A percentile compares a stretch with the other conserved stretches of the same genome.
Evolutionary conservation across 2,888 invertebrate species (phyloP).

Genomic region (Blera fallax): DNA sequence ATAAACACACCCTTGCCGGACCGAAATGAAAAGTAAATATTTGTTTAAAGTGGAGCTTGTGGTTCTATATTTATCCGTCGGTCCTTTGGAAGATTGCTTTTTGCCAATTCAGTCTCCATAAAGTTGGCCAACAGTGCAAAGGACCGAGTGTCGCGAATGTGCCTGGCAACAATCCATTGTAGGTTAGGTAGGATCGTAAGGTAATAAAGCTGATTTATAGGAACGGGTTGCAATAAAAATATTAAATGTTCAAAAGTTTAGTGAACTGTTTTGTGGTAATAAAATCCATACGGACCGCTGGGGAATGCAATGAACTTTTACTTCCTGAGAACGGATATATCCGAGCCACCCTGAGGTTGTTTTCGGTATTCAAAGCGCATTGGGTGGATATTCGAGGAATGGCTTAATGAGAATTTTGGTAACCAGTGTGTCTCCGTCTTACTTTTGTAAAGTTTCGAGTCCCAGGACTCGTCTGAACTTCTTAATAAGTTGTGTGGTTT

Average conservation of each 20-base stretch:
- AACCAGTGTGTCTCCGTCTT: too few relatives aligned
- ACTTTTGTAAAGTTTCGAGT: too few relatives aligned
- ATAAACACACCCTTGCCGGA: not conserved
- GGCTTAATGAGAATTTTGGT: not conserved
- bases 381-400: not conserved
- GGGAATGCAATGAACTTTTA: not conserved
- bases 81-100: not conserved
- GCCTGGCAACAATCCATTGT: not conserved
- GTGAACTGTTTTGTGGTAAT: not conserved
- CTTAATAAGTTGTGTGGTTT: too few relatives aligned
- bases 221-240: not conserved
- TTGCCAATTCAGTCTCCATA: not conserved
- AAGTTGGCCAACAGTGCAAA: not conserved
- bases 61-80: not conserved
- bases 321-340: not conserved
- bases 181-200: not conserved
- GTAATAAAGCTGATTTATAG: not conserved
- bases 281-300: not conserved
- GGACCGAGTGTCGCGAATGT: not conserved
- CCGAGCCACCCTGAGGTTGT: not conserved
- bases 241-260: not conserved
- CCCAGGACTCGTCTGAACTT: too few relatives aligned
- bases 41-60: not conserved
- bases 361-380: not conserved
- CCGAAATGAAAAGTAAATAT: constrained; percentile 32